Evolutionary conservation across 2,797 vertebrate genomes (phyloP), one percentile per base, ranked within the genome.

Genomic region (Sciaenops ocellatus): DNA sequence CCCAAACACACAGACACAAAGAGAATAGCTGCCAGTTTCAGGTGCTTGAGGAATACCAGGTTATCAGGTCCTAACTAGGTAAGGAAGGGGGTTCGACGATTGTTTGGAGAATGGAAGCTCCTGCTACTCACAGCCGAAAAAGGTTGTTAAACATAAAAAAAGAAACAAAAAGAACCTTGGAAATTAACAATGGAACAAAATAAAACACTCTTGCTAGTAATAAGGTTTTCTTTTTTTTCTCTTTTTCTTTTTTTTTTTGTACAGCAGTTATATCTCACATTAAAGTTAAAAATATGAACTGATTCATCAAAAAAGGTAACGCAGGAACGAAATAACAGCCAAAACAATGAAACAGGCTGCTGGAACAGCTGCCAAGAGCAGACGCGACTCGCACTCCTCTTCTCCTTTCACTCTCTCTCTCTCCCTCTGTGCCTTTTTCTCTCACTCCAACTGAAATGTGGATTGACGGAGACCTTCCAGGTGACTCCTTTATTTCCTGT

Each of bases 21-120:
- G 83, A 84, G 83, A 95, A 95, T 96, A 96, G 95, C 95, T 96
- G 95, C 95, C 95, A 95, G 93, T 93, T 92, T 93, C 85, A 92
- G 90, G 90, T 93, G 92, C 85, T 92, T 91, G 92, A 94, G 94
- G 92, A 91, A 92, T 86, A 93, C 84, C 79, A 91, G 92, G 87
- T 89, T 92, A 91, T 91, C 91, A 91, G 92, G 89, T 93, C 92
- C 90, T 90, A 90, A 88, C 88, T 88, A 78, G 44, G 72, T 85
- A 90, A 85, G 89, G 87, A 89, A 87, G 87, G 89, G 92, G 85
- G 63, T 76, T 91, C 50, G 85, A 92, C 76, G 38, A 92, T 66
- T 84, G 88, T 88, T 93, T 88, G 85, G 89, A 92, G 90, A 92
- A 86, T 88, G 90, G 89, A 94, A 93, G 92, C 93, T 94, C 89